Evolutionary conservation across 2,113 vertebrate genomes (phyloP), one percentile per base, ranked within the genome.

Genomic region (Phaetusa simplex): DNA sequence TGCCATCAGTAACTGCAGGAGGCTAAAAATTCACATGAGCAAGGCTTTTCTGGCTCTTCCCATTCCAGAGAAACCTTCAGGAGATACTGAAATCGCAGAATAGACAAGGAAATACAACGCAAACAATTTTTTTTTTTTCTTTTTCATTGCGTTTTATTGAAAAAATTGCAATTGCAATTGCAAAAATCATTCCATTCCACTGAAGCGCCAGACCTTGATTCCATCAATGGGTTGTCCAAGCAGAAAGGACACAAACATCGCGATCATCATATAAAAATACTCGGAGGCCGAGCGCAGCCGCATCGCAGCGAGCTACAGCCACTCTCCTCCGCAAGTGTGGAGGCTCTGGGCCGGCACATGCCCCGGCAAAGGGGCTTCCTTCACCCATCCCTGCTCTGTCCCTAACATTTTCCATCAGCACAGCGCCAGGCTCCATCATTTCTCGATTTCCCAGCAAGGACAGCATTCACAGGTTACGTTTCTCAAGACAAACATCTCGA

Each of bases 231-330:
- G 7, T 56, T 38, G 23, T 11, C 26, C 3, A 4, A 69, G 56
- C 42, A 67, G 55, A 32, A 52, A 89, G n/a, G 55, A 58, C 72
- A 66, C 45, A 56, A 40, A 58, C 9, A 29, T 2, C 6, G 0
- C 3, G 1, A 58, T 64, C 52, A 47, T 26, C 14, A 3, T 34
- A 69, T 30, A 42, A 59, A 34, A 6, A 29, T 3, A 15, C 50
- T 19, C 2, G 2, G 77, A 93, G 53, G 67, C 43, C 0, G 0
- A 86, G 24, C 0, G 0, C 6, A 2, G 38, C 58, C 0, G 0
- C 3, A 3, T 16, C 1, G 0, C 3, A 3, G 29, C 1, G 2
- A 82, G 79, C 26, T 30, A 36, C 27, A 58, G 66, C 14, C 3
- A 11, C 58, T 52, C 26, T 40, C 17, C 72, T 86, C 38, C 4